Evolutionary conservation across 1,140 invertebrate genomes (phyloP).

Genomic region (Euwallacea similis): DNA sequence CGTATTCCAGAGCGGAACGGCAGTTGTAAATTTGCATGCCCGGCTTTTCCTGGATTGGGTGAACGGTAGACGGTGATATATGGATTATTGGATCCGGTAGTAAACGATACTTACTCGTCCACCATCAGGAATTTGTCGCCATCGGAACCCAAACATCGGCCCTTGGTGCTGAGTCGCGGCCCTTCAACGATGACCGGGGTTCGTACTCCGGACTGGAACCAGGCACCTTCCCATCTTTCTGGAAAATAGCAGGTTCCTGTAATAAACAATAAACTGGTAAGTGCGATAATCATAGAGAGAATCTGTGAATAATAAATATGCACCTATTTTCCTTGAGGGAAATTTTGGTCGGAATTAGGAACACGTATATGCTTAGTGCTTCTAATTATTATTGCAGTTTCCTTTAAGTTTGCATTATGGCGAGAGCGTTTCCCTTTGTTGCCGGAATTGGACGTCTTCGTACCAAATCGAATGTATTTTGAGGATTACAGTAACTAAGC

Average conservation of each 20-base stretch:
- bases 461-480: not conserved
- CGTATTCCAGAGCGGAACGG: not conserved
- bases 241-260: constrained; percentile 76
- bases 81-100: too few species aligned
- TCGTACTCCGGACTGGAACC: constrained; percentile 83
- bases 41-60: not conserved
- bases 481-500: not conserved
- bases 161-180: constrained; percentile 76
- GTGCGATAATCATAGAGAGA: not conserved
- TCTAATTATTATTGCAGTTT: constrained; percentile 3
- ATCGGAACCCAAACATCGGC: constrained; percentile 75
- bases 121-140: constrained; percentile 83
- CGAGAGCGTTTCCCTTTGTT: not conserved
- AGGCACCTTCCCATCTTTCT: constrained; percentile 75
- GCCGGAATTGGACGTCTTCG: not conserved
- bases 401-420: constrained; percentile 3
- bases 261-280: constrained; percentile 32
- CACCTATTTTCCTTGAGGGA: not conserved
- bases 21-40: constrained; percentile 5
- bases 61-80: too few species aligned
- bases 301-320: not conserved
- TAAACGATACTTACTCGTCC: constrained; percentile 66
- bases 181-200: constrained; percentile 78
- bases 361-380: not conserved
- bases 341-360: not conserved